Conservation (phyloP, 2,113 vertebrate species). For the Rhineura floridana region DNA sequence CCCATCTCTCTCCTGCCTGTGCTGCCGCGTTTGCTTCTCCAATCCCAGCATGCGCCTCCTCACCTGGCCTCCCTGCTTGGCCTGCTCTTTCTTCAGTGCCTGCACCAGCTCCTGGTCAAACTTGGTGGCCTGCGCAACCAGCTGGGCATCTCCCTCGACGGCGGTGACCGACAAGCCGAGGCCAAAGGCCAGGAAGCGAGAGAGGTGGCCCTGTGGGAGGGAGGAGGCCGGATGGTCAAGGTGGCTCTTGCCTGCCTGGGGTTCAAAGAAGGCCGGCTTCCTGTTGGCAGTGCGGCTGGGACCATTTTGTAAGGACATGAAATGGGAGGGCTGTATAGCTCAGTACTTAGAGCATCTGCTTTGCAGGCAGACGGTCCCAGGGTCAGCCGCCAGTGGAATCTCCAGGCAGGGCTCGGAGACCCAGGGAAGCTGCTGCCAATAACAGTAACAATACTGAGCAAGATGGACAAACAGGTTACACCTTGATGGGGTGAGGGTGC, state of each 20-base stretch:
- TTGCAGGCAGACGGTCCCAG: too few relatives aligned
- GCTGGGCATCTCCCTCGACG: slow-evolving; percentile 81
- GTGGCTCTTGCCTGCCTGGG: not conserved
- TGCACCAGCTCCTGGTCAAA: slow-evolving; percentile 82
- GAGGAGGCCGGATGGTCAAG: not conserved
- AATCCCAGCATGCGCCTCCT: not conserved
- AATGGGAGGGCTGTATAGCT: too few relatives aligned
- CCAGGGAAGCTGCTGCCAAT: too few relatives aligned
- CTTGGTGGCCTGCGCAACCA: slow-evolving; percentile 77
- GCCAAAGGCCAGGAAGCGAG: slow-evolving; percentile 87
- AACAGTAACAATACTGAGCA: too few relatives aligned
- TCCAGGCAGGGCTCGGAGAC: too few relatives aligned
- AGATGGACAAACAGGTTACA: too few relatives aligned
- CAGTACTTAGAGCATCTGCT: too few relatives aligned
- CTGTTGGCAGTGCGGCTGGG: not conserved
- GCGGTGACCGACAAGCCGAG: slow-evolving; percentile 85
- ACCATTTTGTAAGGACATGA: not conserved
- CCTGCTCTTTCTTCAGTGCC: slow-evolving; percentile 75
- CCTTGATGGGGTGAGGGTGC: too few relatives aligned
- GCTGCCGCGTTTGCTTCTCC: too few relatives aligned
- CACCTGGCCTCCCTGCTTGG: slow-evolving; percentile 50
- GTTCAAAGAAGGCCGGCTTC: not conserved
- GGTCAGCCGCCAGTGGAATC: too few relatives aligned
- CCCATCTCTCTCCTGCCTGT: too few relatives aligned
- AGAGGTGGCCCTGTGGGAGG: slow-evolving; percentile 85